phyloP scores from a whole-genome alignment of 2,888 invertebrate genomes.

The Palloptera scutellata region DNA sequence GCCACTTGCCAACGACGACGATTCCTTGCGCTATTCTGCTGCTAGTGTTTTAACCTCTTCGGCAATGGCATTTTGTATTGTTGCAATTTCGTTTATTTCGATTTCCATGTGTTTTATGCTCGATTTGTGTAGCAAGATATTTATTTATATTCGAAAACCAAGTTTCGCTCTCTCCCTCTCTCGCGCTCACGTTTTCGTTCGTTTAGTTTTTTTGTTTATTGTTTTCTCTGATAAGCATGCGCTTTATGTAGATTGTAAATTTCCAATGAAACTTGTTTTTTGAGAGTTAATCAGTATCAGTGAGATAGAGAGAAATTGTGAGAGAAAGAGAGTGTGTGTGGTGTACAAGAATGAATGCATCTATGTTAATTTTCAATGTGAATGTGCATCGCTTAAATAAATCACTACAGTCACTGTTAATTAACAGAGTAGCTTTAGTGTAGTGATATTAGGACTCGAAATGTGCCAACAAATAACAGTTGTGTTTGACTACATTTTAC shows the following conservation, averaged over 20 bases:
- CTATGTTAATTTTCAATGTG: too few relatives aligned
- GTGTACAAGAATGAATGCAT: too few relatives aligned
- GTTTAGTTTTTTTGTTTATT: too few relatives aligned
- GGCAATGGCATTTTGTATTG: neutral
- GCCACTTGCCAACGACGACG: too few relatives aligned
- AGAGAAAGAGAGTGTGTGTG: neutral
- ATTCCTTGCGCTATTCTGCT: neutral
- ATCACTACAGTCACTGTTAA: too few relatives aligned
- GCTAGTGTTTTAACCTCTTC: neutral
- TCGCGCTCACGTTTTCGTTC: neutral
- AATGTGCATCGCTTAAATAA: too few relatives aligned
- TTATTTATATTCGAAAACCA: neutral
- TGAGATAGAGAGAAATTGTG: neutral
- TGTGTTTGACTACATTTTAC: too few relatives aligned
- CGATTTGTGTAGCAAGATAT: neutral
- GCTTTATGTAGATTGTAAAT: neutral
- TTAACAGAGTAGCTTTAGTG: too few relatives aligned
- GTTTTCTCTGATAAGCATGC: neutral
- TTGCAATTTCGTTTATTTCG: neutral
- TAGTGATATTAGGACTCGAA: too few relatives aligned
- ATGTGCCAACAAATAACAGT: too few relatives aligned
- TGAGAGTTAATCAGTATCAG: neutral
- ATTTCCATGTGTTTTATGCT: neutral
- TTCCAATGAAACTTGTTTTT: slow-evolving; percentile 1
- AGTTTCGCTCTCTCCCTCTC: neutral